phyloP scores from a whole-genome alignment of 2,888 invertebrate genomes.

The Mesorhabditis belari region DNA sequence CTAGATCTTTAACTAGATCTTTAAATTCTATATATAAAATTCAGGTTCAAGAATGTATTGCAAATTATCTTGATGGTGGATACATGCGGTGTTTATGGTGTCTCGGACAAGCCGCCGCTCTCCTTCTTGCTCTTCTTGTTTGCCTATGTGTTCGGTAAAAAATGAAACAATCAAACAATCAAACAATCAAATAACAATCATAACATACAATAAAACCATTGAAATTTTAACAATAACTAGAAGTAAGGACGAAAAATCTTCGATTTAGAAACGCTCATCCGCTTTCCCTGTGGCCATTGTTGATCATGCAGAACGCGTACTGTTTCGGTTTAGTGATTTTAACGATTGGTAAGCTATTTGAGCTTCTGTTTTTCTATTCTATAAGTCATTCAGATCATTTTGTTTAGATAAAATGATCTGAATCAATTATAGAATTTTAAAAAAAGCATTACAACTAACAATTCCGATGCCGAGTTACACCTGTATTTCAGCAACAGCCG shows the following conservation, averaged over 20 bases:
- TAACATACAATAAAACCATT: no score
- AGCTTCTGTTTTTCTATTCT: neutral
- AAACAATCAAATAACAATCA: no score
- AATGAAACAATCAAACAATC: neutral
- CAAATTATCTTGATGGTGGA: conserved; percentile 47
- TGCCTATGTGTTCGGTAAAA: neutral
- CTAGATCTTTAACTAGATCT: no score
- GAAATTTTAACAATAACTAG: no score
- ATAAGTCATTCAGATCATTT: neutral
- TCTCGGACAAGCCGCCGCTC: conserved; percentile 28
- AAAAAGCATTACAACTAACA: neutral
- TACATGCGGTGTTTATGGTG: conserved; percentile 46
- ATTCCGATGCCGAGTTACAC: neutral
- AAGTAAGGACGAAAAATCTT: no score
- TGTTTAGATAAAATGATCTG: neutral
- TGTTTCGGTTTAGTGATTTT: conserved; percentile 45
- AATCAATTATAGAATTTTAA: neutral
- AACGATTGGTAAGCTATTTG: conserved; percentile 23
- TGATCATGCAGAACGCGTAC: conserved; percentile 44
- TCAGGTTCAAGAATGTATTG: conserved; percentile 45
- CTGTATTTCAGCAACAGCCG: conserved; percentile 7
- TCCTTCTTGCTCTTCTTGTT: neutral
- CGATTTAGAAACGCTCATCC: conserved; percentile 32
- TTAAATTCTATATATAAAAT: conserved; percentile 1
- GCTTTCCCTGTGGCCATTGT: conserved; percentile 35